phyloP scores from a whole-genome alignment of 2,797 vertebrate genomes.

The Galaxias olidus region DNA sequence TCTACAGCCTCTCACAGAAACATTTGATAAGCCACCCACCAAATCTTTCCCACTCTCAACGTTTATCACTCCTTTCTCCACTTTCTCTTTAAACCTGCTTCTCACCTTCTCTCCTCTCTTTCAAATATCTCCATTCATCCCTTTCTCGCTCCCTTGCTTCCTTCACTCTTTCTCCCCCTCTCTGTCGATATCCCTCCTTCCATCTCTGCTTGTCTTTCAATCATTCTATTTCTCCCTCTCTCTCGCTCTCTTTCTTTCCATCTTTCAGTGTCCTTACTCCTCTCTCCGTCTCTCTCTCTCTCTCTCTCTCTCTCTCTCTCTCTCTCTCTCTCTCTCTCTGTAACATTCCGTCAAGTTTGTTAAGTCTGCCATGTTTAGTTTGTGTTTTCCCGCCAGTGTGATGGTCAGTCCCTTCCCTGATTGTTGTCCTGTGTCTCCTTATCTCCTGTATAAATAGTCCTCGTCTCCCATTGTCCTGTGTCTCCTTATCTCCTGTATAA shows the following conservation, averaged over 20 bases:
- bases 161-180: neutral
- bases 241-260: neutral
- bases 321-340: conserved; percentile 6
- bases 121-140: neutral
- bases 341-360: neutral
- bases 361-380: no score
- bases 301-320: conserved; percentile 1
- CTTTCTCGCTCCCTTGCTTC: neutral
- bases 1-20: conserved; percentile 39
- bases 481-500: no score
- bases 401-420: no score
- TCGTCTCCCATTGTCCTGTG: no score
- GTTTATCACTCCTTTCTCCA: conserved; percentile 19
- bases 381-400: no score
- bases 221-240: neutral
- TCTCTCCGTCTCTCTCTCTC: neutral
- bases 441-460: no score
- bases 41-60: neutral
- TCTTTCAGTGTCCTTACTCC: neutral
- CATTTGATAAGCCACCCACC: conserved; percentile 37
- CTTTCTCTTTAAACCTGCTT: neutral
- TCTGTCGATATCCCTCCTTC: neutral
- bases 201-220: neutral
- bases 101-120: neutral
- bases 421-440: no score